Percentiles rank a stretch among this genome's conserved stretches.
phyloP scores from a whole-genome alignment of 2,797 vertebrate genomes.

The Avahi laniger region DNA sequence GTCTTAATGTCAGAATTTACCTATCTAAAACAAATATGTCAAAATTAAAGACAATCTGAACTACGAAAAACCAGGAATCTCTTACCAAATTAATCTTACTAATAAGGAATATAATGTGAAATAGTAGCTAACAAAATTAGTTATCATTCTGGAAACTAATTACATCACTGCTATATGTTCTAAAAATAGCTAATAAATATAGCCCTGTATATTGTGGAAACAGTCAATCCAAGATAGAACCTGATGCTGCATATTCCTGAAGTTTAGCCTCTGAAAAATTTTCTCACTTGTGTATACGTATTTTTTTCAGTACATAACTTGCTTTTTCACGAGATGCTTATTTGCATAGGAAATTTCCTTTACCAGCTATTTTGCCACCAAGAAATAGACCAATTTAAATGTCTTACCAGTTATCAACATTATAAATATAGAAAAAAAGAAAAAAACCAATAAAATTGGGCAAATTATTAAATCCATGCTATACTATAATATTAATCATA shows the following conservation, averaged over 20 bases:
- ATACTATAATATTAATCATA: neutral
- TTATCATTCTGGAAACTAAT: neutral
- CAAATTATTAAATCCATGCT: neutral
- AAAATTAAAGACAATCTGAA: slow-evolving; percentile 42
- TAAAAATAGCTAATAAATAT: neutral
- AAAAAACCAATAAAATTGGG: neutral
- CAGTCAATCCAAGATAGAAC: neutral
- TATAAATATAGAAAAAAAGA: neutral
- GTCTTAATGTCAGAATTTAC: slow-evolving; percentile 35
- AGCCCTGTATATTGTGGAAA: neutral
- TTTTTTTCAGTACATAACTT: neutral
- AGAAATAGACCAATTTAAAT: slow-evolving; percentile 10
- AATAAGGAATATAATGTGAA: neutral
- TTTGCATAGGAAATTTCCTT: neutral
- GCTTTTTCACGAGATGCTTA: neutral
- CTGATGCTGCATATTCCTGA: neutral
- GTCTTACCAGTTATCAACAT: neutral
- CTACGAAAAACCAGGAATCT: neutral
- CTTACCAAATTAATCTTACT: neutral
- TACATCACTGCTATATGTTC: neutral
- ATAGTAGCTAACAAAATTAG: neutral
- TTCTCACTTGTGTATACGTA: neutral
- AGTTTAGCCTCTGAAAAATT: neutral
- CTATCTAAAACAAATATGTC: neutral
- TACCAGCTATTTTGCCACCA: neutral